Evolutionary conservation across 2,113 vertebrate species (phyloP).

Genomic region (Conger conger): DNA sequence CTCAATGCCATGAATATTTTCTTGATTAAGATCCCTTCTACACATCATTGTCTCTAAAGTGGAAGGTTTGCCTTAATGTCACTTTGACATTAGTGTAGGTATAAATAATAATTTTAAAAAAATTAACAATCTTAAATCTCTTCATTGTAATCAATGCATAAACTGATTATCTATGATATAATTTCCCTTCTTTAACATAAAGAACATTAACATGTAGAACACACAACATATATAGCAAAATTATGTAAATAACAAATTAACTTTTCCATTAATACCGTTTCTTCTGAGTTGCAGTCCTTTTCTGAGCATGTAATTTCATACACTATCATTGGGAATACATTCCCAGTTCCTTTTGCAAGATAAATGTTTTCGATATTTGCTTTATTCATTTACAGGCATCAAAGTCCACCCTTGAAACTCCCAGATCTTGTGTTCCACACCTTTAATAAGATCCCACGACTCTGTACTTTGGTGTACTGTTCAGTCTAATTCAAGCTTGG

Average conservation of each 20-base stretch:
- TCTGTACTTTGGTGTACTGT: slow-evolving; percentile 47
- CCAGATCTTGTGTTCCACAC: slow-evolving; percentile 42
- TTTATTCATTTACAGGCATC: slow-evolving; percentile 29
- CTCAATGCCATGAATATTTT: too few species aligned
- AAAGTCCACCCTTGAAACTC: slow-evolving; percentile 43
- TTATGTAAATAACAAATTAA: background rate
- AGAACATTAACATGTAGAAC: too few species aligned
- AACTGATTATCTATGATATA: too few species aligned
- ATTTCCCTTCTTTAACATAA: too few species aligned
- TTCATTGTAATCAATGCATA: too few species aligned
- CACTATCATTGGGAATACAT: slow-evolving; percentile 48
- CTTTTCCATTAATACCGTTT: background rate
- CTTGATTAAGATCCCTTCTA: too few species aligned
- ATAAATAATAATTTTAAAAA: too few species aligned
- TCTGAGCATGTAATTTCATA: slow-evolving; percentile 37
- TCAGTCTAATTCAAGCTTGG: slow-evolving; percentile 46
- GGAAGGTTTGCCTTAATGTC: too few species aligned
- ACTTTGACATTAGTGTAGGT: too few species aligned
- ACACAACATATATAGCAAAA: background rate
- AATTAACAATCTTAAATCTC: too few species aligned
- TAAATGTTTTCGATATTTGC: slow-evolving; percentile 51
- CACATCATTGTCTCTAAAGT: too few species aligned
- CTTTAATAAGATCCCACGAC: slow-evolving; percentile 49
- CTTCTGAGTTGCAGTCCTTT: background rate
- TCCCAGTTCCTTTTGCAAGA: slow-evolving; percentile 34